phyloP scores from a whole-genome alignment of 2,888 invertebrate species.

The Agrilus mali region DNA sequence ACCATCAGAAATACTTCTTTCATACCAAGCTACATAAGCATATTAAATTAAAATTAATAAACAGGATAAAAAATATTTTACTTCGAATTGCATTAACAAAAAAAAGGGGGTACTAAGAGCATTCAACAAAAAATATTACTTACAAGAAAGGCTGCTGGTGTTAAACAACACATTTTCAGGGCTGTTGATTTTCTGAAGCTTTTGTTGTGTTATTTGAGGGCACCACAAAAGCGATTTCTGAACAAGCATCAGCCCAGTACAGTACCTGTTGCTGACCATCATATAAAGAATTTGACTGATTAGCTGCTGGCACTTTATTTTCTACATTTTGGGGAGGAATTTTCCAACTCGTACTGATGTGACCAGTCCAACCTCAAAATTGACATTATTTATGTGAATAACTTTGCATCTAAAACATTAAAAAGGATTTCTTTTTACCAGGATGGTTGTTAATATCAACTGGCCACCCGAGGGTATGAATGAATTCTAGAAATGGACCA shows the following conservation, averaged over 20 bases:
- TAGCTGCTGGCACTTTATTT: neutral
- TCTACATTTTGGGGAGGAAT: conserved; percentile 17
- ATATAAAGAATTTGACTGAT: conserved; percentile 33
- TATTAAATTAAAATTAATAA: neutral
- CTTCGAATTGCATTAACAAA: neutral
- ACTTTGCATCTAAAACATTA: neutral
- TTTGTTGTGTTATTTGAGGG: conserved; percentile 42
- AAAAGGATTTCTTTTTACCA: conserved; percentile 36
- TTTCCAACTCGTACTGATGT: conserved; percentile 72
- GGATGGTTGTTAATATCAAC: conserved; percentile 76
- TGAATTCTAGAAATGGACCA: conserved; percentile 42
- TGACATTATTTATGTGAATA: neutral
- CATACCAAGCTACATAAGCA: conserved; percentile 36
- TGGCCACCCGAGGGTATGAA: conserved; percentile 74
- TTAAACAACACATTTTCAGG: conserved; percentile 16
- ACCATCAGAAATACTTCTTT: conserved; percentile 37
- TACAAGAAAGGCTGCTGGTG: conserved; percentile 27
- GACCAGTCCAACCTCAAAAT: conserved; percentile 68
- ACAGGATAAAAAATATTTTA: neutral
- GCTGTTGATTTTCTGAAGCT: conserved; percentile 16
- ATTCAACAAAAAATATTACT: conserved; percentile 10
- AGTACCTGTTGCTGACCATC: conserved; percentile 77
- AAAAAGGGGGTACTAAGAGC: neutral
- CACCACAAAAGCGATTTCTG: conserved; percentile 91
- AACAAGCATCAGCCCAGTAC: conserved; percentile 91